Conservation (phyloP, 2,888 invertebrate genomes). For the Netelia virgata region DNA sequence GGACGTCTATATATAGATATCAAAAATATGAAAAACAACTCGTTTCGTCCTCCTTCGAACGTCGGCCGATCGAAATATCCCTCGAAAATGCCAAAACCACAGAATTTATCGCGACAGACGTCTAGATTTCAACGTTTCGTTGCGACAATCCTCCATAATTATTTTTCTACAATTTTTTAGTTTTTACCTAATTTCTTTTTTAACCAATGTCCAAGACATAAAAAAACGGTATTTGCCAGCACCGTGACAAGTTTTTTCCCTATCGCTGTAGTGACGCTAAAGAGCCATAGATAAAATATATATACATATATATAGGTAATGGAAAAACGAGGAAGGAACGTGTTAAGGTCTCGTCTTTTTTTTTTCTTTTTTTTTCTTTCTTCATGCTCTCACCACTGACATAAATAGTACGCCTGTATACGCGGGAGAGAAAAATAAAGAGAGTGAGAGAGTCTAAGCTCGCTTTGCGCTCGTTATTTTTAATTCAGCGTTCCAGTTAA, state of each 20-base stretch:
- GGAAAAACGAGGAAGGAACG: neutral
- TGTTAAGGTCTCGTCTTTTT: neutral
- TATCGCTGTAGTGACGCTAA: constrained; percentile 4
- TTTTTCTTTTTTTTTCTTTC: constrained; percentile 12
- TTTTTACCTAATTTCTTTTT: too few relatives aligned
- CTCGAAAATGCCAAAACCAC: too few relatives aligned
- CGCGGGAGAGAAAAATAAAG: constrained; percentile 5
- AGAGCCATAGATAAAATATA: constrained; percentile 6
- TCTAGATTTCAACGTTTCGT: too few relatives aligned
- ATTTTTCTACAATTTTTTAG: neutral
- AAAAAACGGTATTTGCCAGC: neutral
- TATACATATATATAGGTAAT: neutral
- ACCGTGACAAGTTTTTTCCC: neutral
- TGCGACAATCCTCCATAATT: too few relatives aligned
- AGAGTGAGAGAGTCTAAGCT: constrained; percentile 43
- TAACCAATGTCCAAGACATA: neutral
- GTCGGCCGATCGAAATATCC: too few relatives aligned
- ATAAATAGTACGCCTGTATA: neutral
- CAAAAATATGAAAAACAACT: too few relatives aligned
- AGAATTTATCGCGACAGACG: too few relatives aligned
- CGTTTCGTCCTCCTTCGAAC: too few relatives aligned
- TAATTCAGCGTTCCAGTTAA: constrained; percentile 69
- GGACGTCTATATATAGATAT: too few relatives aligned
- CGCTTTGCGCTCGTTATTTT: constrained; percentile 64
- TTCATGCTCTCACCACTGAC: constrained; percentile 40